These are phyloP conservation scores for Casuarius casuarius DNA, from an alignment of 2,113 vertebrate species.

Conservation along the genomic window DNA sequence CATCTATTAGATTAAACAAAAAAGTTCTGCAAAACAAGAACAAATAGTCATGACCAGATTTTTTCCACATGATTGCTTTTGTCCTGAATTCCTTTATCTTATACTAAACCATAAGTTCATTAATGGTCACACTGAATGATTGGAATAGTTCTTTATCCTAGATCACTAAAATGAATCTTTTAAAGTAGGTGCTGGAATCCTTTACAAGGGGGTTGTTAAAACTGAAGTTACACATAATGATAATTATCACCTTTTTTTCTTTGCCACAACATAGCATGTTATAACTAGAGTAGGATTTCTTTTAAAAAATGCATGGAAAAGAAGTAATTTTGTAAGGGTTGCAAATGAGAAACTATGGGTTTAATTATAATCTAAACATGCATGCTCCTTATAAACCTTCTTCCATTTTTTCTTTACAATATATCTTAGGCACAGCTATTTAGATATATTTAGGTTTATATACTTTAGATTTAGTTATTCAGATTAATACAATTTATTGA, in stretches of 20 bases:
- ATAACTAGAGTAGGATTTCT: neutral
- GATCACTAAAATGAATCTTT: neutral
- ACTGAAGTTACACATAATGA: neutral
- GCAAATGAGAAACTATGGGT: neutral
- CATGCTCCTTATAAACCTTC: rapidly evolving
- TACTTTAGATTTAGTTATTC: neutral
- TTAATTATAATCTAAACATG: neutral
- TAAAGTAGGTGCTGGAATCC: neutral
- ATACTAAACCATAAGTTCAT: slow-evolving; percentile 41
- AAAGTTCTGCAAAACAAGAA: neutral
- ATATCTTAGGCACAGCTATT: neutral
- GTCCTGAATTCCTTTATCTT: slow-evolving; percentile 13
- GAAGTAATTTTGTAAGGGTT: neutral
- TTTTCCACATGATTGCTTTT: slow-evolving; percentile 47
- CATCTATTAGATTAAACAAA: neutral
- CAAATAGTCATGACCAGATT: slow-evolving; percentile 8
- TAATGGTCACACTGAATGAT: slow-evolving; percentile 43
- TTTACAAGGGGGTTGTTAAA: neutral
- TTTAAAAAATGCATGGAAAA: neutral
- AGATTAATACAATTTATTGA: neutral
- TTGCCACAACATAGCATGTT: neutral
- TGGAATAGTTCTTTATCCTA: slow-evolving; percentile 23
- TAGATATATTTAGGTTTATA: neutral
- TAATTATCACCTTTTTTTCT: neutral
- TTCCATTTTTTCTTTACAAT: neutral